These are phyloP conservation scores for Strongylocentrotus purpuratus DNA, from an alignment of 35 echinoderm and acorn worm species.

Conservation along the genomic window DNA sequence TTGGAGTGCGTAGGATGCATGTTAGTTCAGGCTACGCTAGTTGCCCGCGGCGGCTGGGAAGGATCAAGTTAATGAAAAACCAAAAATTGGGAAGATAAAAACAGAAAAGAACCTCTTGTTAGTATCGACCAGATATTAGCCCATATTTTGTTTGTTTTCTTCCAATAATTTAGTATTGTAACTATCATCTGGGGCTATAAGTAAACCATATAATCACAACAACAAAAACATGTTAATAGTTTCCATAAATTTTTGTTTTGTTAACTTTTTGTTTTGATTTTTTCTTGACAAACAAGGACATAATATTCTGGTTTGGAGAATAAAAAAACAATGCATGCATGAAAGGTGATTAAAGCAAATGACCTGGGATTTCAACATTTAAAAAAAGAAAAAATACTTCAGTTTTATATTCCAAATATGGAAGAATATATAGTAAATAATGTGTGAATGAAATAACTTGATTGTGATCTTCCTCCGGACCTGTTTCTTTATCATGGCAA, in stretches of 20 bases:
- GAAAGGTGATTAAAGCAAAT: conserved; percentile 39
- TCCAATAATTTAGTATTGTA: neutral
- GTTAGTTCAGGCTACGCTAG: conserved; percentile 55
- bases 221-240: conserved; percentile 10
- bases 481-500: conserved; percentile 48
- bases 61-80: conserved; percentile 44
- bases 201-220: conserved; percentile 28
- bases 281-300: neutral
- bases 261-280: neutral
- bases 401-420: neutral
- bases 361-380: conserved; percentile 1
- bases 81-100: conserved; percentile 54
- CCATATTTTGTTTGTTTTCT: conserved; percentile 9
- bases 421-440: neutral
- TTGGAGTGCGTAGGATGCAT: conserved; percentile 54
- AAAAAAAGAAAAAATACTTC: neutral
- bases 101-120: conserved; percentile 53
- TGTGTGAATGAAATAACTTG: neutral
- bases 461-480: neutral
- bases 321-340: conserved; percentile 40
- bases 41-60: conserved; percentile 46
- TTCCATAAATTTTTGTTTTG: neutral
- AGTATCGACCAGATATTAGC: conserved; percentile 54
- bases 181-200: neutral
- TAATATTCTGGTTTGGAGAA: conserved; percentile 16